Evolutionary conservation across 2,797 vertebrate genomes (phyloP), one percentile per base, ranked within the genome.

Genomic region (Brachyrhaphis roseni): DNA sequence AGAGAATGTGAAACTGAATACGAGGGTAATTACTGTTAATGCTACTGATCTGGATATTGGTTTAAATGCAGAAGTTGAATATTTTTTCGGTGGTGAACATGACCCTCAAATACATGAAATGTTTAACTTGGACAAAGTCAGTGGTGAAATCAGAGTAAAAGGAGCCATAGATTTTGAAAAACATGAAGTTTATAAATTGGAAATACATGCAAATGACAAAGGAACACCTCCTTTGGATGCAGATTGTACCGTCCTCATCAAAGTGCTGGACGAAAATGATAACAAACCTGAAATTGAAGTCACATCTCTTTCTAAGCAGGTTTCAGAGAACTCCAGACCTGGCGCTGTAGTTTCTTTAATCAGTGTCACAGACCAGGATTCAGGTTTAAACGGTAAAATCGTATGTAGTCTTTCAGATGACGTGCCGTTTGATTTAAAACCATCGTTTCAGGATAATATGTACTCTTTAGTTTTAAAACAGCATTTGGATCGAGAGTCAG

Each of bases 321-420:
- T 94, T 23, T 76, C 83, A 11, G 94, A 95, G 64, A 72, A 87
- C 18, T 83, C 90, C 2, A 92, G 89, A 71, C 83, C 84, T 1
- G 93, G 93, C 0, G 90, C 92, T 11, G 89, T 94, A 5, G 85
- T 95, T 46, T 91, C 91, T 28, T 81, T 94, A 0, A 90, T 95
- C 7, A 92, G 90, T 53, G 73, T 95, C 0, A 88, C 75, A 5
- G 94, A 95, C 57, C 72, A 78, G 59, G 94, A 94, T 70, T 79
- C 86, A 0, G 91, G 82, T 5, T 73, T 89, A 0, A 95, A 94
- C 1, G 91, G 92, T 0, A 90, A 90, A 84, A 90, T 91, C 0
- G 84, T 84, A 43, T 93, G 90, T 2, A 83, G 76, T 47, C 59
- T 94, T 2, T 79, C 89, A 45, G 74, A 80, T 12, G 72, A 91